Evolutionary conservation across 2,888 invertebrate genomes (phyloP).

Genomic region (Zonitis immaculata): DNA sequence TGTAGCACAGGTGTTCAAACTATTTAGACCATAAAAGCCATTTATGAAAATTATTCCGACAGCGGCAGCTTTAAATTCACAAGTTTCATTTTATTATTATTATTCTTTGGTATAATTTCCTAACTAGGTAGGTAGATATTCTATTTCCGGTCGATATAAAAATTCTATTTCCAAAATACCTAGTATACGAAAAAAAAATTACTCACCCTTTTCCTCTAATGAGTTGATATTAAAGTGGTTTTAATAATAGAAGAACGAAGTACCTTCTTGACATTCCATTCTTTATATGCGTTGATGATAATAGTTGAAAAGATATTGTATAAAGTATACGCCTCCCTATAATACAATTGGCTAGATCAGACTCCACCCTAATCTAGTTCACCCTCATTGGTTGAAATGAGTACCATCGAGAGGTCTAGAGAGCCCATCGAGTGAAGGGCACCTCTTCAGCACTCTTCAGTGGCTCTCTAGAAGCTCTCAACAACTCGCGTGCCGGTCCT

Average conservation of each 20-base stretch:
- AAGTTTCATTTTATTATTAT: no score
- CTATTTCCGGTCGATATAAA: not conserved
- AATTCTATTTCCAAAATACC: not conserved
- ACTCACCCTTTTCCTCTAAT: constrained; percentile 43
- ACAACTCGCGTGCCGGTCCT: constrained; percentile 47
- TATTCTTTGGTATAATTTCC: no score
- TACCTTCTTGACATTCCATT: constrained; percentile 79
- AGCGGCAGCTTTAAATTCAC: not conserved
- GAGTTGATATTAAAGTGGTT: constrained; percentile 78
- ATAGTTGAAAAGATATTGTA: constrained; percentile 2
- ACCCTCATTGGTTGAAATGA: constrained; percentile 40
- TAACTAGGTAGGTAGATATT: no score
- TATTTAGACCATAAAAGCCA: constrained; percentile 15
- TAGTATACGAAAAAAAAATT: not conserved
- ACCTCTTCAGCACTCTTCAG: constrained; percentile 48
- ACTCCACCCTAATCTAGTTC: constrained; percentile 37
- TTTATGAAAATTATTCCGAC: not conserved
- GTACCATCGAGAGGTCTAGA: constrained; percentile 42
- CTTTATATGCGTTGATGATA: constrained; percentile 32
- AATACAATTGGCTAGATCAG: constrained; percentile 38
- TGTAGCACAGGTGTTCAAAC: constrained; percentile 29
- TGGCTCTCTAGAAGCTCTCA: constrained; percentile 47
- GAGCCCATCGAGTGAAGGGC: constrained; percentile 47
- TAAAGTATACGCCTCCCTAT: constrained; percentile 10
- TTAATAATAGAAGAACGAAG: constrained; percentile 93